Base-by-base conservation (phyloP, 2,888 invertebrate species). In the Drosophila robusta region DNA sequence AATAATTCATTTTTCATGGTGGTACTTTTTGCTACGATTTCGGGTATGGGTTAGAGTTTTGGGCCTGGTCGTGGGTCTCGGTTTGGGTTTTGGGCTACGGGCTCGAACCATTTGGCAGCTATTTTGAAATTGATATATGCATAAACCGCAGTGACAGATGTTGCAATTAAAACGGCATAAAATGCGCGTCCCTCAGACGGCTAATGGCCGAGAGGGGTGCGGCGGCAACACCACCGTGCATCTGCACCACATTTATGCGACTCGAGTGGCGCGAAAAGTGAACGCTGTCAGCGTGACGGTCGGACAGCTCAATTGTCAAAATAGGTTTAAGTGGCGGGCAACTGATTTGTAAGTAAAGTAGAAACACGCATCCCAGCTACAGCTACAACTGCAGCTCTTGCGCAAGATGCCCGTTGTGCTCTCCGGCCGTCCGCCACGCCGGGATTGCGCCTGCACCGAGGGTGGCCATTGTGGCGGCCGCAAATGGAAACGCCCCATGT, bases 251-350 rank as follows among this genome's bases (percentile, higher is more conserved):
- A 57, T 64, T 58, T 58, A 57, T 47, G 61, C 51, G 55, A 47
- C 4, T 34, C 22, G 39, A 42, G 67, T 68, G 69, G 80, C 77
- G 83, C 69, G 82, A 76, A 82, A 76, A 76, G 80, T 69, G 80
- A 77, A 69, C 65, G 70, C 71, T 84, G 89, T 89, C 87, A 84
- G 69, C 55, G 46, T 87, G 85, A 87, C 89, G 79, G 73, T 56
- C 77, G 83, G 85, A 91, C 90, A 90, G 86, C 89, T 90, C 89
- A 90, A 89, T 90, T 90, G 90, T 90, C 91, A 91, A 89, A 90
- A 90, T 89, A 90, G 89, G 66, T 87, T 88, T 87, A 89, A 85
- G 82, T 79, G 82, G 69, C 75, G 47, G 47, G 66, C 81, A 76
- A 87, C 81, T 78, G 87, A 87, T 89, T 89, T 75, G 81, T 75